A percentile compares a stretch with the other conserved stretches of the same genome.
These are phyloP conservation scores for Oxytorus armatus DNA, from an alignment of 2,888 invertebrate species.

Conservation along the genomic window DNA sequence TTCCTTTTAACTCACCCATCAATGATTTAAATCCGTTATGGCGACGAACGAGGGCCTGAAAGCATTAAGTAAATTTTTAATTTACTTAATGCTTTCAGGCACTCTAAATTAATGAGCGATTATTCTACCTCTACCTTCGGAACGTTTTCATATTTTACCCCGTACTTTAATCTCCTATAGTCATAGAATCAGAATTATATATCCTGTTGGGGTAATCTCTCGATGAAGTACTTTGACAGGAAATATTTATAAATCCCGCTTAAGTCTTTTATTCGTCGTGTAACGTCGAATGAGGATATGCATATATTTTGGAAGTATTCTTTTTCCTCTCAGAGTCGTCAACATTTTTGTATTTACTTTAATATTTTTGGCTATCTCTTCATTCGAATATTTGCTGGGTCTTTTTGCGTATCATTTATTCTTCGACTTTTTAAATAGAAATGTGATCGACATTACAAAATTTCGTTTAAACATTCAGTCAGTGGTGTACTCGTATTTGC, in stretches of 20 bases:
- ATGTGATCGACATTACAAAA: no score
- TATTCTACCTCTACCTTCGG: not conserved
- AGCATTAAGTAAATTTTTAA: conserved; percentile 13
- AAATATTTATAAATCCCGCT: not conserved
- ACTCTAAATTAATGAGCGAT: conserved; percentile 4
- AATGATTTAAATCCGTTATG: not conserved
- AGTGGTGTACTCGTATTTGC: no score
- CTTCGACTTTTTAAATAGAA: no score
- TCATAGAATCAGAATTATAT: not conserved
- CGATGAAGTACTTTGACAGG: not conserved
- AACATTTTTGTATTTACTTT: no score
- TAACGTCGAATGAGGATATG: no score
- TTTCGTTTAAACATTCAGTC: no score
- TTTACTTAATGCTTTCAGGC: conserved; percentile 8
- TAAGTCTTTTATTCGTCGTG: no score
- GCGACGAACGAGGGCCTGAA: not conserved
- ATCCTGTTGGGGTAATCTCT: not conserved
- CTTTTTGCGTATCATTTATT: no score
- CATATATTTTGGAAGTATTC: no score
- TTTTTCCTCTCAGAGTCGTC: no score
- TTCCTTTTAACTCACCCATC: not conserved
- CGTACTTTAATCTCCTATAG: not conserved
- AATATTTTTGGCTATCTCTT: no score
- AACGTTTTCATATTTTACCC: not conserved
- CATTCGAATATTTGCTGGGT: no score